Conservation (phyloP, 2,888 invertebrate species). For the Geotrupes spiniger region DNA sequence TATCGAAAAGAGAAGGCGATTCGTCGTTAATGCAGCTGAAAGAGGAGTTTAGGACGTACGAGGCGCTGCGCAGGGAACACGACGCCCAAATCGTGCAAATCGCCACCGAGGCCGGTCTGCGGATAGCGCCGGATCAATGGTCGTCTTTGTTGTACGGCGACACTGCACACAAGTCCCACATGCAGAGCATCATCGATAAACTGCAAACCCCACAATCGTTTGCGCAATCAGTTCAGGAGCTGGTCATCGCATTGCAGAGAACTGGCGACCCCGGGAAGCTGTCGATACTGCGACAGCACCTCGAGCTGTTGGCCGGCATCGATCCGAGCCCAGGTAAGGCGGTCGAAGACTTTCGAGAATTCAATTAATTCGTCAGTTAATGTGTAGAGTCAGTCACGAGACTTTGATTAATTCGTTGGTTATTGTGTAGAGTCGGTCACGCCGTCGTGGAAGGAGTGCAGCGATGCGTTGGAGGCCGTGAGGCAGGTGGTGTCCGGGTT, state of each 20-base stretch:
- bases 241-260: slow-evolving; percentile 85
- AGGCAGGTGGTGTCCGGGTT: slow-evolving; percentile 71
- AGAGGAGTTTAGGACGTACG: slow-evolving; percentile 94
- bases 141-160: slow-evolving; percentile 95
- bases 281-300: slow-evolving; percentile 70
- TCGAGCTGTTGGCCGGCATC: slow-evolving; percentile 82
- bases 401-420: slow-evolving; percentile 14
- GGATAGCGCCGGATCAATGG: slow-evolving; percentile 99
- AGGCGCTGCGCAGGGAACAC: slow-evolving; percentile 89
- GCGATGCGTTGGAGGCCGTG: slow-evolving; percentile 66
- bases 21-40: slow-evolving; percentile 97
- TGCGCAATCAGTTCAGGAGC: slow-evolving; percentile 85
- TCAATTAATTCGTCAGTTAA: neutral
- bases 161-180: slow-evolving; percentile 91
- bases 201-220: slow-evolving; percentile 92
- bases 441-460: slow-evolving; percentile 64
- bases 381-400: neutral
- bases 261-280: slow-evolving; percentile 85
- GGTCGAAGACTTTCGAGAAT: no score
- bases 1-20: slow-evolving; percentile 93
- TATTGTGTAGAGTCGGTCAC: slow-evolving; percentile 60
- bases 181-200: slow-evolving; percentile 92
- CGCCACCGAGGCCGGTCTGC: slow-evolving; percentile 92
- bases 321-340: slow-evolving; percentile 75
- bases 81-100: slow-evolving; percentile 99